phyloP scores from a whole-genome alignment of 2,888 invertebrate genomes.

The Agrotis segetum region DNA sequence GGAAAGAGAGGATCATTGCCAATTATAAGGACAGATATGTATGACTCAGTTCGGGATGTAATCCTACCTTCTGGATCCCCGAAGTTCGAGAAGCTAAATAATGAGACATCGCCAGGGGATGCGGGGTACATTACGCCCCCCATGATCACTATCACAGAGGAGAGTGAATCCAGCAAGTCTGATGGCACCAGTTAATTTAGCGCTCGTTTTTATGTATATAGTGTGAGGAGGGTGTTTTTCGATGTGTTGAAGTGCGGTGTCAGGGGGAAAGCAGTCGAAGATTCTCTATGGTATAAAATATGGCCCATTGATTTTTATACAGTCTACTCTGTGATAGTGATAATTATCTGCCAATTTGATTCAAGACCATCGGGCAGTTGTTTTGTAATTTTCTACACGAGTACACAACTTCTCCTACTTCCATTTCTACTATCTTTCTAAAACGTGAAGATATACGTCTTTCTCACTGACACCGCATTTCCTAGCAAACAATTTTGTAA shows the following conservation, averaged over 20 bases:
- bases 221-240: slow-evolving; percentile 58
- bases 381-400: slow-evolving; percentile 38
- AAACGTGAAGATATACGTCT: not conserved
- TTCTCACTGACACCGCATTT: slow-evolving; percentile 15
- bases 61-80: slow-evolving; percentile 89
- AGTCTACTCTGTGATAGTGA: no score
- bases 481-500: slow-evolving; percentile 60
- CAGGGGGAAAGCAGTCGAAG: slow-evolving; percentile 5
- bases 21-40: slow-evolving; percentile 87
- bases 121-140: slow-evolving; percentile 80
- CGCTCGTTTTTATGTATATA: slow-evolving; percentile 71
- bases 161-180: slow-evolving; percentile 83
- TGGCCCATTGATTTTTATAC: not conserved
- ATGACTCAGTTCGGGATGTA: slow-evolving; percentile 90
- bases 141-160: slow-evolving; percentile 89
- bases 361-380: not conserved
- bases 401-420: not conserved
- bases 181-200: slow-evolving; percentile 85
- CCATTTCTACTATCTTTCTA: not conserved
- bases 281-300: not conserved
- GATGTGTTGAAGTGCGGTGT: slow-evolving; percentile 38
- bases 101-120: slow-evolving; percentile 88
- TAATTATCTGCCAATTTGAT: slow-evolving; percentile 2
- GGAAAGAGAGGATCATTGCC: slow-evolving; percentile 86
- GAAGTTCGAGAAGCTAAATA: slow-evolving; percentile 91